Conservation (phyloP, 2,113 vertebrate species). For the Gobio gobio region DNA sequence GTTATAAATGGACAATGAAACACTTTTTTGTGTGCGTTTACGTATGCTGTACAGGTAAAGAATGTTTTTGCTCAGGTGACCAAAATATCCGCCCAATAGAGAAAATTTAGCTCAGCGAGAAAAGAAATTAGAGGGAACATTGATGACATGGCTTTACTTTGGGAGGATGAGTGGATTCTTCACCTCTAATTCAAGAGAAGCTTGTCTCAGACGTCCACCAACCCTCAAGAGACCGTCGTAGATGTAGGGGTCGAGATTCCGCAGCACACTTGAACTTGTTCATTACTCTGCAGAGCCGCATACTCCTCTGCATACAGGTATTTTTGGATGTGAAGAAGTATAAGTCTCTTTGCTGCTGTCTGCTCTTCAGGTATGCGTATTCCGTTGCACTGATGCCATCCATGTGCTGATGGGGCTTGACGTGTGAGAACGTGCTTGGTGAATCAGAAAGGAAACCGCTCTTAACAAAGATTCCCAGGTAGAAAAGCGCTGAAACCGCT, state of each 20-base stretch:
- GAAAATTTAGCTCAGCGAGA: too few relatives aligned
- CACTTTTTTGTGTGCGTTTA: too few relatives aligned
- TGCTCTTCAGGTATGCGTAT: slow-evolving; percentile 20
- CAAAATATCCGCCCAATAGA: too few relatives aligned
- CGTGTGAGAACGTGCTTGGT: slow-evolving; percentile 13
- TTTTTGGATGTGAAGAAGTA: slow-evolving; percentile 37
- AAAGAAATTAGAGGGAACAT: too few relatives aligned
- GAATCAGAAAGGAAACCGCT: background rate
- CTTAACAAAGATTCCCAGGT: slow-evolving; percentile 6
- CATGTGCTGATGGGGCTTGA: background rate
- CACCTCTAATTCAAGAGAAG: background rate
- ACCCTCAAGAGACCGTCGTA: slow-evolving; percentile 22
- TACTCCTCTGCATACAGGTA: slow-evolving; percentile 38
- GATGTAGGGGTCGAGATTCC: slow-evolving; percentile 5
- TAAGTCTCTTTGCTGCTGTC: slow-evolving; percentile 15
- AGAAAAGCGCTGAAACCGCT: background rate
- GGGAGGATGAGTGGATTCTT: slow-evolving; percentile 45
- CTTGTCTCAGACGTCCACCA: background rate
- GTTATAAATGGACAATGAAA: too few relatives aligned
- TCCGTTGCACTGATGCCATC: slow-evolving; percentile 35
- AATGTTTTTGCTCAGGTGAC: too few relatives aligned
- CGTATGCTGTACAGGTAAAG: too few relatives aligned
- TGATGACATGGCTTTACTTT: slow-evolving; percentile 30
- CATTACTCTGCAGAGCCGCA: background rate
- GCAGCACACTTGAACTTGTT: background rate